Evolutionary conservation across 1,140 invertebrate species (phyloP).

Genomic region (Rhyacophila brunnea): DNA sequence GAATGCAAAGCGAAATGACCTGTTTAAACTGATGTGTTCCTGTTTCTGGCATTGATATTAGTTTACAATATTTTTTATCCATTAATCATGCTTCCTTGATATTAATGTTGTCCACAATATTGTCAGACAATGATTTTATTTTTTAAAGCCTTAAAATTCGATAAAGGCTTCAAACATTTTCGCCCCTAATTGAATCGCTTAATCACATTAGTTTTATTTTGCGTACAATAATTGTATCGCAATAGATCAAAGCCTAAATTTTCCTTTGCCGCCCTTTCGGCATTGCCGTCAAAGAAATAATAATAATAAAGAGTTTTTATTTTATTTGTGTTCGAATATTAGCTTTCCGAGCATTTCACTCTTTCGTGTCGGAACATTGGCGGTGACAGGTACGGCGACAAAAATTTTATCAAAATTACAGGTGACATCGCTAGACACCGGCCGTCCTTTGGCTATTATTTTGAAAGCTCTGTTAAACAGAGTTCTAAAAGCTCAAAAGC

Average conservation of each 20-base stretch:
- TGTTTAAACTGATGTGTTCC: no score
- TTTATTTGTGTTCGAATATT: slow-evolving; percentile 11
- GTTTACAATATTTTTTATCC: no score
- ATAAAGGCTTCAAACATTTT: slow-evolving; percentile 16
- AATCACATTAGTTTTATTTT: slow-evolving; percentile 27
- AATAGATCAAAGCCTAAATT: slow-evolving; percentile 19
- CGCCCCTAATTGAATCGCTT: slow-evolving; percentile 17
- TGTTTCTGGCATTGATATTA: no score
- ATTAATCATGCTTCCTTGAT: no score
- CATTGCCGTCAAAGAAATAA: slow-evolving; percentile 6
- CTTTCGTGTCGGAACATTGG: slow-evolving; percentile 1
- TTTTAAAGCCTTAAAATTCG: neutral
- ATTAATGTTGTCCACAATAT: no score
- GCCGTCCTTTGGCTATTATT: slow-evolving; percentile 21
- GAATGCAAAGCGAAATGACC: no score
- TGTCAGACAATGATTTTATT: no score
- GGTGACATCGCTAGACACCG: slow-evolving; percentile 28
- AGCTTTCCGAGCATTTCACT: slow-evolving; percentile 2
- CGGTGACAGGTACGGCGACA: slow-evolving; percentile 25
- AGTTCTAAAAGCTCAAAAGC: slow-evolving; percentile 29
- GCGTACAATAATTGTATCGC: slow-evolving; percentile 13
- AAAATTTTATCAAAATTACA: slow-evolving; percentile 28
- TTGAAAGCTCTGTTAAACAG: slow-evolving; percentile 24
- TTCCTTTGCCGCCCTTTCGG: neutral
- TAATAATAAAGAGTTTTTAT: slow-evolving; percentile 7